A percentile compares a stretch with the other conserved stretches of the same genome.
phyloP scores from a whole-genome alignment of 1,140 invertebrate genomes.

The Sycophila sp. region DNA sequence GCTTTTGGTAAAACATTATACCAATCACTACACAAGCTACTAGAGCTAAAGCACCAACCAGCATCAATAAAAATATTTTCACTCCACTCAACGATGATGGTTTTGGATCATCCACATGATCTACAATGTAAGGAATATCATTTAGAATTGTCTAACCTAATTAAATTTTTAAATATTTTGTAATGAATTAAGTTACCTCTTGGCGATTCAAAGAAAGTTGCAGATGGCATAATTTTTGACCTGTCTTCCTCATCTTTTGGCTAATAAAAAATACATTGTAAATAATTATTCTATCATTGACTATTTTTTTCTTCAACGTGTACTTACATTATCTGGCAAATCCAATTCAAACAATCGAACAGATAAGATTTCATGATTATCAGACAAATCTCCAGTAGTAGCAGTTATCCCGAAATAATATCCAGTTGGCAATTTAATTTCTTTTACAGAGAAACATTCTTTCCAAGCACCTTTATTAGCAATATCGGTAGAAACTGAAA shows the following conservation, averaged over 20 bases:
- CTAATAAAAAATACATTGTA: slow-evolving; percentile 63
- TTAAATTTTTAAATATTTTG: background rate
- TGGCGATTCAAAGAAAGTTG: slow-evolving; percentile 83
- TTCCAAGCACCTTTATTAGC: slow-evolving; percentile 94
- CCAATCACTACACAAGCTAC: slow-evolving; percentile 85
- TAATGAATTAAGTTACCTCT: slow-evolving; percentile 65
- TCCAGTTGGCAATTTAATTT: slow-evolving; percentile 91
- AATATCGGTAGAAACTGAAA: slow-evolving; percentile 87
- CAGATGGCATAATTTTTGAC: slow-evolving; percentile 82
- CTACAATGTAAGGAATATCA: slow-evolving; percentile 57
- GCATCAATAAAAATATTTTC: slow-evolving; percentile 88
- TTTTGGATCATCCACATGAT: slow-evolving; percentile 89
- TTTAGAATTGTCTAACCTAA: background rate
- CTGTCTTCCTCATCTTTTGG: slow-evolving; percentile 75
- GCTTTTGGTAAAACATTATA: slow-evolving; percentile 92
- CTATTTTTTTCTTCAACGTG: background rate
- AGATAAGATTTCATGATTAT: slow-evolving; percentile 96
- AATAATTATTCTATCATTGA: slow-evolving; percentile 33
- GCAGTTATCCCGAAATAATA: slow-evolving; percentile 96
- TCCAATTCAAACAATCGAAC: slow-evolving; percentile 93
- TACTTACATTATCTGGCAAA: slow-evolving; percentile 74
- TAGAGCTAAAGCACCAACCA: slow-evolving; percentile 80
- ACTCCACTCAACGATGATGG: slow-evolving; percentile 82
- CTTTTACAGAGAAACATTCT: slow-evolving; percentile 90
- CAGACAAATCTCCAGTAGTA: slow-evolving; percentile 95